Evolutionary conservation across 2,113 vertebrate species (phyloP), one percentile per base, ranked within the genome.

Genomic region (Istiophorus platypterus): DNA sequence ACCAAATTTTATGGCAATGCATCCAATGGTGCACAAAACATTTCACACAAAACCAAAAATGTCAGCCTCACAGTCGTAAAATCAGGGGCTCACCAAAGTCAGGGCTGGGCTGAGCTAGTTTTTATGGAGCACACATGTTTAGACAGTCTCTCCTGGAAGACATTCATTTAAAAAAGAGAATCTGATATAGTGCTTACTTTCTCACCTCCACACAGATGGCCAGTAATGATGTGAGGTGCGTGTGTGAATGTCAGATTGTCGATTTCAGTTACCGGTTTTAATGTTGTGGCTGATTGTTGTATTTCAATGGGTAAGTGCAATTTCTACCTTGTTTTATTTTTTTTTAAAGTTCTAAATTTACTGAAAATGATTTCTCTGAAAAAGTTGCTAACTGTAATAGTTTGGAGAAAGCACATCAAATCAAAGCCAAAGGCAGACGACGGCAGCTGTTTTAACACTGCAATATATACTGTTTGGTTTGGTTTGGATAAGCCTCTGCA

Each of bases 391-490:
- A 72, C n/a, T 61, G 41, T 20, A 20, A 37, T 9, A 42, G 47
- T 39, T 45, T 29, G 18, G 41, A 52, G 9, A 61, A 52, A 52
- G 45, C 24, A 22, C 34, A 49, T 51, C 42, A 74, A 47, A 74
- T 17, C 20, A 51, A 58, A 39, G 39, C 37, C 47, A 34, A 56
- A 27, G 18, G 15, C 39, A 24, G 39, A 58, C 29, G 70, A 63
- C 8, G 20, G 22, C 72, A 31, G 17, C 57, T 41, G 24, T 69
- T 42, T 15, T 27, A 39, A 58, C 29, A 12, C 64, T 27, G 58
- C 58, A 26, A 41, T 57, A 31, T 18, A 75, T 57, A 70, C 65
- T 58, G n/a, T n/a, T n/a, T n/a, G n/a, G 20, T 52, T 63, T 67
- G 45, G 37, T 14, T 54, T 62, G 34, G 58, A 58, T 14, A n/a